Conservation (phyloP, 1,140 invertebrate genomes). For the Calephelis nemesis region DNA sequence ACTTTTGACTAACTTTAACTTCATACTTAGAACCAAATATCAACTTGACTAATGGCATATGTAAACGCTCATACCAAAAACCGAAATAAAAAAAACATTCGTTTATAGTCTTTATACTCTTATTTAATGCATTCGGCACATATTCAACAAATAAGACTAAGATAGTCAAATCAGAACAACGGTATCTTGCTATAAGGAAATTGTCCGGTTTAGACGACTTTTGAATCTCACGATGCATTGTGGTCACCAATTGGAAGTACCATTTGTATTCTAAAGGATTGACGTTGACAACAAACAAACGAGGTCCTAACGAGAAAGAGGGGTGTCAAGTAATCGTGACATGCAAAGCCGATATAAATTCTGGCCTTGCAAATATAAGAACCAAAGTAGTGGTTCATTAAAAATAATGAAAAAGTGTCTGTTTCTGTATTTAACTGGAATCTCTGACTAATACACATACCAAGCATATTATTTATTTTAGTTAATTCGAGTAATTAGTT, state of each 20-base stretch:
- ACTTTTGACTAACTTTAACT: no score
- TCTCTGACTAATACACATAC: no score
- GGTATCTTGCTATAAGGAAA: background rate
- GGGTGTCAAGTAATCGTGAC: constrained; percentile 45
- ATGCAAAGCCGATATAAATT: constrained; percentile 34
- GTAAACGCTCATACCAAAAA: no score
- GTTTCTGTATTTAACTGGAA: no score
- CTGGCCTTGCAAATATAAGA: constrained; percentile 1
- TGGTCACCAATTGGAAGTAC: constrained; percentile 47
- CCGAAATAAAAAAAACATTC: no score
- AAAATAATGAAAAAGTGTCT: background rate
- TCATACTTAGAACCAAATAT: no score
- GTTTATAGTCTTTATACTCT: no score
- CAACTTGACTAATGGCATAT: no score
- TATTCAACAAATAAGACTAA: background rate
- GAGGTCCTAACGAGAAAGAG: constrained; percentile 57
- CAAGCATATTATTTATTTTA: no score
- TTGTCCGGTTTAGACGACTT: background rate
- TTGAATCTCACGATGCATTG: constrained; percentile 15
- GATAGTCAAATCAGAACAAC: background rate
- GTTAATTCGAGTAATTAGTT: no score
- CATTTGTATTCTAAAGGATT: constrained; percentile 34
- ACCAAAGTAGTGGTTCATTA: background rate
- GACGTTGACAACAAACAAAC: constrained; percentile 63
- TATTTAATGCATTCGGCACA: background rate